Evolutionary conservation across 2,113 vertebrate genomes (phyloP).

Genomic region (Scalopus aquaticus): DNA sequence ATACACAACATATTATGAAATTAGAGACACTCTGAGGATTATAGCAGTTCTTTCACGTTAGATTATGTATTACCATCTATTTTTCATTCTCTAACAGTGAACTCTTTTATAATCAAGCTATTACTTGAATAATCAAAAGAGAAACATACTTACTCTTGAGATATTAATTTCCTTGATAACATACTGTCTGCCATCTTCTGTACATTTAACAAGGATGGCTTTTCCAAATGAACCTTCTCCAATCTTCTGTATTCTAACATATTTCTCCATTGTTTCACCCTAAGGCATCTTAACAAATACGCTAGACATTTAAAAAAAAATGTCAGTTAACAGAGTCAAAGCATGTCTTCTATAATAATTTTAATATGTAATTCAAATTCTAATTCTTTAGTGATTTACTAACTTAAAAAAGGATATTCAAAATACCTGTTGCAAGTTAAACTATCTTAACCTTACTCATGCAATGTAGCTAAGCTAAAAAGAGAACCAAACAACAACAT

Average conservation of each 20-base stretch:
- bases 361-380: constrained; percentile 39
- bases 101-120: background rate
- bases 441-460: background rate
- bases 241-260: constrained; percentile 94
- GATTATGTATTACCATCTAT: background rate
- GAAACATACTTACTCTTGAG: constrained; percentile 89
- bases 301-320: constrained; percentile 71
- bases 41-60: background rate
- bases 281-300: constrained; percentile 84
- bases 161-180: constrained; percentile 99
- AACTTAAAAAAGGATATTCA: background rate
- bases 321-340: constrained; percentile 38
- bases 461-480: background rate
- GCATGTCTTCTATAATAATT: background rate
- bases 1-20: background rate
- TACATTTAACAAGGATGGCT: constrained; percentile 95
- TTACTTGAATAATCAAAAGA: background rate
- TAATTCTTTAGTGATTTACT: background rate
- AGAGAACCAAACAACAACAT: background rate
- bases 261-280: constrained; percentile 93
- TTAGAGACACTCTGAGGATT: background rate
- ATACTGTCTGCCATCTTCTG: constrained; percentile 92
- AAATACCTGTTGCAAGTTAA: constrained; percentile 25
- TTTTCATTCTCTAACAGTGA: background rate
- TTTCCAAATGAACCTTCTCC: constrained; percentile 99